These are phyloP conservation scores for Centruroides sculpturatus DNA, from an alignment of 1,140 invertebrate genomes.

Conservation along the genomic window DNA sequence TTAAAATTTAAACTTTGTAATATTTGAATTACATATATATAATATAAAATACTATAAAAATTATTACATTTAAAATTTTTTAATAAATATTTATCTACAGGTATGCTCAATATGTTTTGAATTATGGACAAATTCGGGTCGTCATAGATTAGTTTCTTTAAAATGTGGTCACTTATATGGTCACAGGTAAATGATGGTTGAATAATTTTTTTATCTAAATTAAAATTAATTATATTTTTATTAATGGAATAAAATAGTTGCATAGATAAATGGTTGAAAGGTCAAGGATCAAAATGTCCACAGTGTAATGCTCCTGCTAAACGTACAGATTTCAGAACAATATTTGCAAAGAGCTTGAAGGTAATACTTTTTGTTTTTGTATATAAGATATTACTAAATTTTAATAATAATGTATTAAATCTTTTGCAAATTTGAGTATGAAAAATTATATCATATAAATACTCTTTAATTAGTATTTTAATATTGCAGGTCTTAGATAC, in stretches of 20 bases:
- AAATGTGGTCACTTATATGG: slow-evolving; percentile 88
- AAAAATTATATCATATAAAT: neutral
- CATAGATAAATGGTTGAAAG: slow-evolving; percentile 59
- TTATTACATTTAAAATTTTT: no score
- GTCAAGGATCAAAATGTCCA: slow-evolving; percentile 47
- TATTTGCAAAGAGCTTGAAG: slow-evolving; percentile 47
- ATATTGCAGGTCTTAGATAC: slow-evolving; percentile 42
- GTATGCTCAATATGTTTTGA: slow-evolving; percentile 75
- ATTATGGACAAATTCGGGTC: slow-evolving; percentile 65
- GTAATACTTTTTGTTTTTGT: slow-evolving; percentile 14
- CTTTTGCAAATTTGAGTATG: neutral
- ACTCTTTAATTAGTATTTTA: slow-evolving; percentile 20
- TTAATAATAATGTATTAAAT: no score
- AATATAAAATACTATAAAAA: no score
- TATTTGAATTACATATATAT: no score
- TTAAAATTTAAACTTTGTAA: no score
- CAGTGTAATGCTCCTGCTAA: slow-evolving; percentile 68
- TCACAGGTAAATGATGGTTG: slow-evolving; percentile 1
- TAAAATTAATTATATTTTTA: no score
- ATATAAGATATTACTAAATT: no score
- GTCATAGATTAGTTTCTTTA: slow-evolving; percentile 62
- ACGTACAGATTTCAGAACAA: slow-evolving; percentile 53
- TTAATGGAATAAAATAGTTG: slow-evolving; percentile 39
- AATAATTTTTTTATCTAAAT: no score
- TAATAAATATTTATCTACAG: neutral